Percentiles rank a stretch among this genome's conserved stretches.
These are phyloP conservation scores for Crypturellus tataupa DNA, from an alignment of 2,797 vertebrate species.

Conservation along the genomic window DNA sequence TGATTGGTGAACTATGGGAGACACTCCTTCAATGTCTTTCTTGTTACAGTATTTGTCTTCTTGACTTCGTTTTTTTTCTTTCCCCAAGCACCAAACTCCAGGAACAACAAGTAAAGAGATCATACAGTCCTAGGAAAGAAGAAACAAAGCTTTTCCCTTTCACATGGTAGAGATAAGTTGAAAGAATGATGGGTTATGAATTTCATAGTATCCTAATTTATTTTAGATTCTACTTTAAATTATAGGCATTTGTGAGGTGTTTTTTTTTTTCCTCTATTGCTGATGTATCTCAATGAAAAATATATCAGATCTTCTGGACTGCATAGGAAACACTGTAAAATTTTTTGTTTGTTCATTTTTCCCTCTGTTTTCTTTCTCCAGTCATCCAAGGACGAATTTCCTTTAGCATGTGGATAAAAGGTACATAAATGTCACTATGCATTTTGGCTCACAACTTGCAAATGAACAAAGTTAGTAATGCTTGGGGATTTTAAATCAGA, in stretches of 20 bases:
- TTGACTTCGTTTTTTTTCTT: not conserved
- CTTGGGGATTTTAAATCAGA: not conserved
- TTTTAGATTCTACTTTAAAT: not conserved
- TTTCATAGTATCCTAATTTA: not conserved
- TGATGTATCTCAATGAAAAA: not conserved
- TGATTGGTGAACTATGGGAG: too few relatives aligned
- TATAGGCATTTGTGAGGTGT: not conserved
- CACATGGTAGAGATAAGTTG: not conserved
- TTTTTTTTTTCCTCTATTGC: not conserved
- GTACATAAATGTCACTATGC: not conserved
- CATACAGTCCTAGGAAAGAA: fast-evolving
- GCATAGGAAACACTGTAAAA: not conserved
- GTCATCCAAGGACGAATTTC: not conserved
- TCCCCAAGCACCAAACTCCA: too few relatives aligned
- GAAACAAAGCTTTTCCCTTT: not conserved
- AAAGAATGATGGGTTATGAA: not conserved
- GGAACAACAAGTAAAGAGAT: not conserved
- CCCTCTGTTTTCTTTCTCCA: not conserved
- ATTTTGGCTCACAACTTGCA: fast-evolving
- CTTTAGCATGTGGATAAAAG: not conserved
- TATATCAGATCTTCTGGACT: not conserved
- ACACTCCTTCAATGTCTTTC: not conserved
- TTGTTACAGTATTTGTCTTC: not conserved
- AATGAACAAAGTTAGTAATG: not conserved
- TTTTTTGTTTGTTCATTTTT: not conserved